Percentiles rank a stretch among this genome's conserved stretches.
Evolutionary conservation across 2,113 vertebrate genomes (phyloP).

Genomic region (Coracopsis vasa): DNA sequence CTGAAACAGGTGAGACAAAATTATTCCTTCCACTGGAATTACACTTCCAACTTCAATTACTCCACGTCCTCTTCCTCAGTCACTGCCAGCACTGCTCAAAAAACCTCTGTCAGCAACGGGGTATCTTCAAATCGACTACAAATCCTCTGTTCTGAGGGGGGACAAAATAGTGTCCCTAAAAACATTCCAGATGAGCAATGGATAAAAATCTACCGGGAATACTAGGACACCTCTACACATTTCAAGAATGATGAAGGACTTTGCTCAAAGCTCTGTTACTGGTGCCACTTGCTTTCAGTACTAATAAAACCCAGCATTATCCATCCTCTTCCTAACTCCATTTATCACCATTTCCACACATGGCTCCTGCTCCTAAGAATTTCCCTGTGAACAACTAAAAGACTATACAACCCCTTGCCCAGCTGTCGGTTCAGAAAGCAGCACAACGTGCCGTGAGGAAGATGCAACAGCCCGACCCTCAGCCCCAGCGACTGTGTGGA

Average conservation of each 20-base stretch:
- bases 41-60: not conserved
- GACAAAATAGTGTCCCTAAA: not conserved
- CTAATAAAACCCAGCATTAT: not conserved
- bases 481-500: not conserved
- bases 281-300: accelerated
- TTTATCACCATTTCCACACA: not conserved
- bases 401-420: accelerated
- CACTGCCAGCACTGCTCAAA: not conserved
- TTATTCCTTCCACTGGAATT: not conserved
- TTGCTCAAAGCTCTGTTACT: not conserved
- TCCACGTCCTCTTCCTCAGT: not conserved
- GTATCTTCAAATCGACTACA: not conserved
- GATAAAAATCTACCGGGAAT: not conserved
- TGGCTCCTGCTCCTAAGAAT: not conserved
- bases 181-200: not conserved
- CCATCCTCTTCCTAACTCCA: not conserved
- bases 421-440: not conserved
- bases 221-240: not conserved
- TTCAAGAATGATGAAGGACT: not conserved
- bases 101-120: accelerated
- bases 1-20: not conserved
- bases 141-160: not conserved
- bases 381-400: not conserved
- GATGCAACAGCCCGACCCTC: not conserved
- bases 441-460: not conserved